phyloP scores from a whole-genome alignment of 2,888 invertebrate species.

The Andrena praecox region DNA sequence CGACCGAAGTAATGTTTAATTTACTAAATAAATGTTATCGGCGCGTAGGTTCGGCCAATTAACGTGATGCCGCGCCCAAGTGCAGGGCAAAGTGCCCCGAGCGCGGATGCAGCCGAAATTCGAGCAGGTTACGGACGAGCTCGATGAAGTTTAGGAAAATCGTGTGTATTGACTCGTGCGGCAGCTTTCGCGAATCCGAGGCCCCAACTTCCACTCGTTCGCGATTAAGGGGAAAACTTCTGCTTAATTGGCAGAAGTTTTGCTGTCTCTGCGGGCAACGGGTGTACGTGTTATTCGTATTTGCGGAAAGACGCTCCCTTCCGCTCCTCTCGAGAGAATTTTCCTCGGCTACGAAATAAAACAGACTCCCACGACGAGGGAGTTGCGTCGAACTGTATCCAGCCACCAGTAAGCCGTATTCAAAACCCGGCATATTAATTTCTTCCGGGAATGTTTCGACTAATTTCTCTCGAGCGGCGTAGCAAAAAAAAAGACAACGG shows the following conservation, averaged over 20 bases:
- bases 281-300: constrained; percentile 30
- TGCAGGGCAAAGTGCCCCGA: background rate
- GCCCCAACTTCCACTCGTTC: constrained; percentile 2
- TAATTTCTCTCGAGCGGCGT: background rate
- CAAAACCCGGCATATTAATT: background rate
- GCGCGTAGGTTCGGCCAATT: too few relatives aligned
- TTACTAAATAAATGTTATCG: too few relatives aligned
- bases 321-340: background rate
- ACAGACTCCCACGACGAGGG: background rate
- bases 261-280: constrained; percentile 2
- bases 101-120: background rate
- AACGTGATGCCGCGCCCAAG: background rate
- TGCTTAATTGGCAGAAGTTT: constrained; percentile 35
- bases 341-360: background rate
- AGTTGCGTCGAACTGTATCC: background rate
- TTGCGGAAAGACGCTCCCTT: background rate
- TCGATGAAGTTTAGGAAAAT: constrained; percentile 22
- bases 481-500: background rate
- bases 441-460: background rate
- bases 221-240: constrained; percentile 23
- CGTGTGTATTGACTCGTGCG: constrained; percentile 30
- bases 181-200: constrained; percentile 32
- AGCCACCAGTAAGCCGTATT: background rate
- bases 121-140: background rate
- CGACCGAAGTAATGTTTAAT: too few relatives aligned